Percentiles rank a stretch among this genome's conserved stretches.
Evolutionary conservation across 2,113 vertebrate genomes (phyloP).

Genomic region (Limnothrissa miodon): DNA sequence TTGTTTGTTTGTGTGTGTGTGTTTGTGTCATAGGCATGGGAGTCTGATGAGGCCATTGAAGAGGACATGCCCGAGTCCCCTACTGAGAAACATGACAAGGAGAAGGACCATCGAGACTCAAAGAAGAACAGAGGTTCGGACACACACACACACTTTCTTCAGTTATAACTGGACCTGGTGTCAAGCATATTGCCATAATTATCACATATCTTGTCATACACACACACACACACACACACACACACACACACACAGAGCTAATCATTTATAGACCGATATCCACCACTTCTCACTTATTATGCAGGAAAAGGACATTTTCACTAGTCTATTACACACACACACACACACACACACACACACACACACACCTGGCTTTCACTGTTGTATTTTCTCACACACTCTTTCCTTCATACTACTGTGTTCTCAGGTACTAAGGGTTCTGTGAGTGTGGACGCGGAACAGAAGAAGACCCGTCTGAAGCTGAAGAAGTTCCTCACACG

Average conservation of each 20-base stretch:
- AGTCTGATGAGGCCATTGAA: constrained; percentile 86
- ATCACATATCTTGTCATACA: no score
- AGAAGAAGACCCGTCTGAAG: constrained; percentile 92
- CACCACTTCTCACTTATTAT: no score
- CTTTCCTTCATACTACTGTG: constrained; percentile 22
- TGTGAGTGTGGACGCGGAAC: constrained; percentile 77
- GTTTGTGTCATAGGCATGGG: constrained; percentile 72
- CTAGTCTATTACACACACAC: no score
- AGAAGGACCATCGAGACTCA: constrained; percentile 80
- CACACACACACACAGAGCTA: no score
- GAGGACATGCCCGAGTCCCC: constrained; percentile 89
- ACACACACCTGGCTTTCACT: background rate
- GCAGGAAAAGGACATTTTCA: no score
- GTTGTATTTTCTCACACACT: background rate
- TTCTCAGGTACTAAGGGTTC: constrained; percentile 69
- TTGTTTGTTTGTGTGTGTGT: constrained; percentile 35
- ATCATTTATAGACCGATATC: no score
- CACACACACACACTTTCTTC: background rate
- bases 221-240: no score
- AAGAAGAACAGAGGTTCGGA: constrained; percentile 80
- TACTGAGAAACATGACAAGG: constrained; percentile 85
- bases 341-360: background rate
- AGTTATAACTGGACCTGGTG: no score
- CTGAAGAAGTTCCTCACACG: constrained; percentile 94
- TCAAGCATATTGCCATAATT: no score